A percentile compares a stretch with the other conserved stretches of the same genome.
phyloP scores from a whole-genome alignment of 2,888 invertebrate genomes.

The Meganola albula region DNA sequence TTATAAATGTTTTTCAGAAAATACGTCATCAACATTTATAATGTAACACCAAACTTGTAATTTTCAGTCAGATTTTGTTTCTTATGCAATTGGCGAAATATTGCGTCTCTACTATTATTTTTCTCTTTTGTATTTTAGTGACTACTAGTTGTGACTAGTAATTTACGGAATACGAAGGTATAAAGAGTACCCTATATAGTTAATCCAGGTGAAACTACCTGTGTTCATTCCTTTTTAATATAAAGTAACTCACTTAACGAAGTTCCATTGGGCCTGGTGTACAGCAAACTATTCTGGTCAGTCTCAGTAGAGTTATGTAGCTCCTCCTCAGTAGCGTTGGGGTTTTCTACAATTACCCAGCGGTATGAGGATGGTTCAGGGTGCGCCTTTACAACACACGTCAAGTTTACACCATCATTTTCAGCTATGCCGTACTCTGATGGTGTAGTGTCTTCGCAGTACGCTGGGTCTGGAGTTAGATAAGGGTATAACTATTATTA shows the following conservation, averaged over 20 bases:
- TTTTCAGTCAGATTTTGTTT: no score
- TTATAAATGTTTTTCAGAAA: no score
- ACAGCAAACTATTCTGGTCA: constrained; percentile 40
- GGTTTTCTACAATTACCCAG: constrained; percentile 50
- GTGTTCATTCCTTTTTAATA: no score
- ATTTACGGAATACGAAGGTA: no score
- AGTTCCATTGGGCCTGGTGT: constrained; percentile 50
- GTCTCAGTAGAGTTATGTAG: constrained; percentile 41
- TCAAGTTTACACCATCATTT: constrained; percentile 54
- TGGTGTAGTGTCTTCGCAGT: constrained; percentile 47
- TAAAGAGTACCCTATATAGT: no score
- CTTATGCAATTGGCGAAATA: no score
- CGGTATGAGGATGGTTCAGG: constrained; percentile 50
- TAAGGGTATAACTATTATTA: background rate
- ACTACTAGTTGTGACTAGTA: no score
- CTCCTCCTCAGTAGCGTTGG: constrained; percentile 32
- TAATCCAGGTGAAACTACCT: no score
- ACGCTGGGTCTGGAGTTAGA: constrained; percentile 50
- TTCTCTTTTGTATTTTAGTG: no score
- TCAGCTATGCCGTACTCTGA: constrained; percentile 56
- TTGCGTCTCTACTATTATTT: no score
- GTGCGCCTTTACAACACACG: constrained; percentile 53
- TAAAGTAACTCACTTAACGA: constrained; percentile 46
- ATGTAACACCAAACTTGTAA: no score
- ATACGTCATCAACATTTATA: no score